Conservation (phyloP, 2,797 vertebrate species). For the Bradypodion ventrale region DNA sequence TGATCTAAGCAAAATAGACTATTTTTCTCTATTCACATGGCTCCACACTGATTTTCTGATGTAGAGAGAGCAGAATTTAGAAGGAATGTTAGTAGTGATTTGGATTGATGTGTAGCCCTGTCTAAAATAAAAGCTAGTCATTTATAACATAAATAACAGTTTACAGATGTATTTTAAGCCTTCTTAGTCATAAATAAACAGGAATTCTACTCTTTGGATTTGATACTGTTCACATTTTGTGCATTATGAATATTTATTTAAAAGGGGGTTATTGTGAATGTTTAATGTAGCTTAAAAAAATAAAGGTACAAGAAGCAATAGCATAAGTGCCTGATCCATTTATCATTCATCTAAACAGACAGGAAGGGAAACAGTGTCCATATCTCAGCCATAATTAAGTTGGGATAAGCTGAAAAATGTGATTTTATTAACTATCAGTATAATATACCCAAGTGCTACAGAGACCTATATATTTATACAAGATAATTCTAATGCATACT, state of each 20-base stretch:
- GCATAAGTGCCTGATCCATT: background rate
- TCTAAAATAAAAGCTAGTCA: slow-evolving; percentile 1
- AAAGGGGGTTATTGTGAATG: background rate
- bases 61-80: background rate
- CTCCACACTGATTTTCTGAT: slow-evolving; percentile 2
- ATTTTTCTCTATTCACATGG: background rate
- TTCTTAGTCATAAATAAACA: slow-evolving; percentile 16
- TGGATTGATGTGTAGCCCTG: slow-evolving; percentile 5
- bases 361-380: slow-evolving; percentile 45
- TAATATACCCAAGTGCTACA: slow-evolving; percentile 56
- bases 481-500: slow-evolving; percentile 47
- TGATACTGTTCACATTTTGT: background rate
- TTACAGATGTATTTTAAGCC: background rate
- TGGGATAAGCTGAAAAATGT: slow-evolving; percentile 71
- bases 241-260: background rate
- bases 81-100: background rate
- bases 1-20: background rate
- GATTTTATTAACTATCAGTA: slow-evolving; percentile 77
- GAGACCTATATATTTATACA: slow-evolving; percentile 73
- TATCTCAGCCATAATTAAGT: slow-evolving; percentile 33
- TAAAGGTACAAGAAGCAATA: background rate
- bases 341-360: slow-evolving; percentile 30
- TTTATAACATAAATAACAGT: background rate
- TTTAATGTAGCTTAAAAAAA: too few species aligned
- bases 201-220: background rate